Evolutionary conservation across 2,113 vertebrate species (phyloP).

Genomic region (Rallus limicola): DNA sequence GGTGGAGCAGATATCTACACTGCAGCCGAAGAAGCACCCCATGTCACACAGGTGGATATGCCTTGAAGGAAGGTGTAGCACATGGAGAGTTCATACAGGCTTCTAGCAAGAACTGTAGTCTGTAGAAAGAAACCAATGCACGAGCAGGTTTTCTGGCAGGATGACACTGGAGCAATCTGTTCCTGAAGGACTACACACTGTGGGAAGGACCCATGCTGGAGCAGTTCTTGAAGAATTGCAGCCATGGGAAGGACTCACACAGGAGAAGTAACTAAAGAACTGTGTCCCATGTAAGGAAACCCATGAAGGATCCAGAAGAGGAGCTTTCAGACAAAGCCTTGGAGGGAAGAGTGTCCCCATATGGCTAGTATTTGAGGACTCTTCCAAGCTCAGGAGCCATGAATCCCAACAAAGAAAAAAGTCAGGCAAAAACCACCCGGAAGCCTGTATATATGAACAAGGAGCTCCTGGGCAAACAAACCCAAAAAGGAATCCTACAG

Average conservation of each 20-base stretch:
- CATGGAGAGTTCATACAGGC: neutral
- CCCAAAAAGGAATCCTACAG: too few species aligned
- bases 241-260: neutral
- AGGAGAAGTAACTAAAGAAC: neutral
- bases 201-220: neutral
- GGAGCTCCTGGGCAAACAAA: too few species aligned
- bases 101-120: neutral
- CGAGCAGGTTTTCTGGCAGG: neutral
- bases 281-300: fast-evolving
- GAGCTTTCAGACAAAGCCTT: too few species aligned
- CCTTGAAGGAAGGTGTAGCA: neutral
- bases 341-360: too few species aligned
- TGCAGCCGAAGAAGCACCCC: fast-evolving
- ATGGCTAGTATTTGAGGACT: too few species aligned
- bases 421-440: too few species aligned
- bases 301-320: neutral
- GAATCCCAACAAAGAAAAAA: too few species aligned
- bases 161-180: neutral
- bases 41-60: fast-evolving
- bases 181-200: neutral
- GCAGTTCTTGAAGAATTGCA: neutral
- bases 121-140: neutral
- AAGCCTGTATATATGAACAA: too few species aligned
- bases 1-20: neutral
- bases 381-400: too few species aligned